Evolutionary conservation across 1,140 invertebrate species (phyloP).

Genomic region (Cecropterus lyciades): DNA sequence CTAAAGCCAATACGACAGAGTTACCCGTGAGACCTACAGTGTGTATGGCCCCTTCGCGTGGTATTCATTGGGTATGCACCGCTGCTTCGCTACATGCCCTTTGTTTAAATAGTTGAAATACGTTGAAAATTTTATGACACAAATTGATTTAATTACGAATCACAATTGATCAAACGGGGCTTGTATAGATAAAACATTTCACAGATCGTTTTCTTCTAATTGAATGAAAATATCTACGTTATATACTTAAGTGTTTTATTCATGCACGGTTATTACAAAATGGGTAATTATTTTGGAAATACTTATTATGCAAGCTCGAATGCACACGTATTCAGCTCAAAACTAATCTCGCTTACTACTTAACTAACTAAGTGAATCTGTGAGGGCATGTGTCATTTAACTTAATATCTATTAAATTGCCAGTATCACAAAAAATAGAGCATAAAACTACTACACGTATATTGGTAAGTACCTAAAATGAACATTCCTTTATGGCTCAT

Average conservation of each 20-base stretch:
- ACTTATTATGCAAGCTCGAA: too few relatives aligned
- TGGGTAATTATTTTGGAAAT: too few relatives aligned
- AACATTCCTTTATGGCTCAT: constrained; percentile 25
- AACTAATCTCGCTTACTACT: too few relatives aligned
- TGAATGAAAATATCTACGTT: background rate
- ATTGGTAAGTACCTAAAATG: constrained; percentile 22
- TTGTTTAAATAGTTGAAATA: background rate
- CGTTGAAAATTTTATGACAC: background rate
- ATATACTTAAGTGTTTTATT: too few relatives aligned
- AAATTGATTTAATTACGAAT: background rate
- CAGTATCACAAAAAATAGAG: background rate
- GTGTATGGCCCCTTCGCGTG: background rate
- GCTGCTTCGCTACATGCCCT: background rate
- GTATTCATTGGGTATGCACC: background rate
- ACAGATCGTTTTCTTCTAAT: background rate
- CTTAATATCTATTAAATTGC: constrained; percentile 10
- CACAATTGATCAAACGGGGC: background rate
- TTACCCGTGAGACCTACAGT: background rate
- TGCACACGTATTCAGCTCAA: too few relatives aligned
- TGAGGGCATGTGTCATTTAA: background rate
- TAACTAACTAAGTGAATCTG: too few relatives aligned
- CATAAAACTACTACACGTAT: constrained; percentile 26
- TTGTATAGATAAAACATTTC: background rate
- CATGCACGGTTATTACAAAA: too few relatives aligned
- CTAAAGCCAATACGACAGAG: background rate